A percentile compares a stretch with the other conserved stretches of the same genome.
phyloP scores from a whole-genome alignment of 2,113 vertebrate species.

The Rutilus rutilus region DNA sequence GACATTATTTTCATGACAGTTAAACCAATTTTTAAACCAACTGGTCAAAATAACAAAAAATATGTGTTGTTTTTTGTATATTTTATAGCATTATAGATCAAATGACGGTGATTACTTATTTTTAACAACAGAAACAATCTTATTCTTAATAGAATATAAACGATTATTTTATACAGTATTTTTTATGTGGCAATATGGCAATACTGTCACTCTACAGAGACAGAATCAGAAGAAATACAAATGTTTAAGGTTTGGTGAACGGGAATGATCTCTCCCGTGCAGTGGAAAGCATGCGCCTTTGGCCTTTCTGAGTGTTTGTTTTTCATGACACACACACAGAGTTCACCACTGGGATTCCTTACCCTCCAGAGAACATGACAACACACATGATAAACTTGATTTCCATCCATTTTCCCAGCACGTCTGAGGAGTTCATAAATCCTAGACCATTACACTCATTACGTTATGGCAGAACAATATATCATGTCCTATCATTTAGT shows the following conservation, averaged over 20 bases:
- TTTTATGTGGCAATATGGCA: not conserved
- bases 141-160: not conserved
- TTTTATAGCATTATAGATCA: not conserved
- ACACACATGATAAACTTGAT: conserved; percentile 33
- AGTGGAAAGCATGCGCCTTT: not conserved
- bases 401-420: conserved; percentile 31
- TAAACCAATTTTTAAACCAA: too few species aligned
- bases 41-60: too few species aligned
- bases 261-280: not conserved
- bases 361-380: conserved; percentile 14
- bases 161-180: not conserved
- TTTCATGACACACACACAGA: conserved; percentile 50
- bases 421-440: not conserved
- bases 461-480: too few species aligned
- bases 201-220: not conserved
- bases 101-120: not conserved
- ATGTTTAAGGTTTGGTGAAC: not conserved
- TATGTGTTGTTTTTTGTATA: too few species aligned
- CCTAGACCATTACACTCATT: not conserved
- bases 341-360: conserved; percentile 48
- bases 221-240: not conserved
- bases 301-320: conserved; percentile 28
- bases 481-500: too few species aligned
- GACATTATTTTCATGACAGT: not conserved
- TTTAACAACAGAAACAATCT: not conserved